Evolutionary conservation across 2,888 invertebrate genomes (phyloP).

Genomic region (Ophion slaviceki): DNA sequence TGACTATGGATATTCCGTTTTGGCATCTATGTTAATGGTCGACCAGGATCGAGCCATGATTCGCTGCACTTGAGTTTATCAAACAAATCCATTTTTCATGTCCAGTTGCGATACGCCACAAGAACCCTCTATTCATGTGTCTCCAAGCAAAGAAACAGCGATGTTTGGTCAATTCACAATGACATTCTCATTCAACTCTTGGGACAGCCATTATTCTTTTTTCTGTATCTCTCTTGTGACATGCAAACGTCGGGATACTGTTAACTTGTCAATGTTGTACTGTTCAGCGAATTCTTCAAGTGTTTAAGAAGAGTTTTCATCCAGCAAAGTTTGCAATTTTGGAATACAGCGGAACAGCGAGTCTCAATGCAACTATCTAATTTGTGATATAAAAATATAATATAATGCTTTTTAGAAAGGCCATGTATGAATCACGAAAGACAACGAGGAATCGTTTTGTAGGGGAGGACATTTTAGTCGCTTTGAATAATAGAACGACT

Average conservation of each 20-base stretch:
- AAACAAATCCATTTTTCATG: no score
- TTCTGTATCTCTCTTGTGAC: neutral
- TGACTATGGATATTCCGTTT: no score
- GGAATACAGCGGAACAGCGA: neutral
- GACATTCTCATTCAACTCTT: no score
- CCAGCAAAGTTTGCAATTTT: neutral
- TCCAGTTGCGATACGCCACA: no score
- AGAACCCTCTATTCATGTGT: no score
- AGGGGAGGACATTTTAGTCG: neutral
- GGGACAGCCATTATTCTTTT: neutral
- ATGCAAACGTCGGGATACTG: neutral
- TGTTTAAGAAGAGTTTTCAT: neutral
- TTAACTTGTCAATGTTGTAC: neutral
- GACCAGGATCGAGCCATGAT: no score
- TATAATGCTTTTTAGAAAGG: neutral
- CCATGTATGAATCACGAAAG: neutral
- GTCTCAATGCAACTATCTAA: neutral
- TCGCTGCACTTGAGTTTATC: no score
- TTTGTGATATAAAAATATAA: neutral
- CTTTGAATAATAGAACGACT: neutral
- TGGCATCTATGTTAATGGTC: no score
- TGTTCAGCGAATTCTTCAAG: neutral
- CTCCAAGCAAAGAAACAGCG: no score
- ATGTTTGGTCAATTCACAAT: no score
- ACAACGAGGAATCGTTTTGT: neutral